These are phyloP conservation scores for Phrynocephalus vlangalii DNA, from an alignment of 2,797 vertebrate species.

Conservation along the genomic window DNA sequence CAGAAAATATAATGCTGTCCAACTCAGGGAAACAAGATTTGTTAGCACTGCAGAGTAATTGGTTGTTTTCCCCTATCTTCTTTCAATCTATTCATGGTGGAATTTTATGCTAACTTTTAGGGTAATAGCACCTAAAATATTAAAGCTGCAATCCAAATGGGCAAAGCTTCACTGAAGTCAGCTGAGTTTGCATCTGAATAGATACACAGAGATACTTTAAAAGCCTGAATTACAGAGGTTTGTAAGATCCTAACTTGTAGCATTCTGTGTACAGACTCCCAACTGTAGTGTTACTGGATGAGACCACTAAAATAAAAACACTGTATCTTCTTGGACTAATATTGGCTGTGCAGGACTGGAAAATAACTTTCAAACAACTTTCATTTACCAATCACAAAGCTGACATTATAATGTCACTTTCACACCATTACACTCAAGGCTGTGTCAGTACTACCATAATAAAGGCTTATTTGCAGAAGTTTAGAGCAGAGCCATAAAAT, in stretches of 20 bases:
- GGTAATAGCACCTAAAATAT: not conserved
- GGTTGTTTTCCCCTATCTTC: not conserved
- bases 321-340: conserved; percentile 38
- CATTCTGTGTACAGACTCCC: conserved; percentile 26
- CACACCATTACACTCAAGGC: conserved; percentile 25
- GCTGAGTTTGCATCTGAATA: not conserved
- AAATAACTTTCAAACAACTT: conserved; percentile 52
- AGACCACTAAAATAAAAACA: conserved; percentile 42
- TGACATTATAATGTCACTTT: conserved; percentile 26
- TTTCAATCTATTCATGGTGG: not conserved
- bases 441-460: conserved; percentile 33
- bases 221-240: not conserved
- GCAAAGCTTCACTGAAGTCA: not conserved
- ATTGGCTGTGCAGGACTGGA: conserved; percentile 35
- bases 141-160: not conserved
- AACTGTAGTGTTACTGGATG: conserved; percentile 22
- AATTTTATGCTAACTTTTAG: not conserved
- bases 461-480: conserved; percentile 49
- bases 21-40: conserved; percentile 18
- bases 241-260: not conserved
- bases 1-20: conserved; percentile 5
- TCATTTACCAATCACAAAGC: conserved; percentile 12
- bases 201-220: conserved; percentile 4
- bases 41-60: not conserved
- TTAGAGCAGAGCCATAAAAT: conserved; percentile 41